phyloP scores from a whole-genome alignment of 1,140 invertebrate genomes.

The Polypedilum vanderplanki region DNA sequence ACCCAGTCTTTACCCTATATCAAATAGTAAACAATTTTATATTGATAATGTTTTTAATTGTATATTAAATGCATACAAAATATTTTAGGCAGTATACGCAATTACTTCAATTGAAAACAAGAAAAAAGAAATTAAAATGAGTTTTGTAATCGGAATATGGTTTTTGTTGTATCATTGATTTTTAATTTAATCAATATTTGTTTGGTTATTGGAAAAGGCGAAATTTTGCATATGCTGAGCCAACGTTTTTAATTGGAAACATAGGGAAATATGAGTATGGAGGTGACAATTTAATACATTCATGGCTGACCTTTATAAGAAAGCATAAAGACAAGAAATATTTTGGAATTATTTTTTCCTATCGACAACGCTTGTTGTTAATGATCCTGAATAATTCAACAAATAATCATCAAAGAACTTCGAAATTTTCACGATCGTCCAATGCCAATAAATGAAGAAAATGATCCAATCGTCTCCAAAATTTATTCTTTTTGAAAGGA shows the following conservation, averaged over 20 bases:
- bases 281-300: background rate
- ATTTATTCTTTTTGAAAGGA: constrained; percentile 48
- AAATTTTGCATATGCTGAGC: background rate
- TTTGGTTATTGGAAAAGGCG: background rate
- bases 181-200: background rate
- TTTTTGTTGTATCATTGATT: too few relatives aligned
- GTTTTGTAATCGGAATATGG: too few relatives aligned
- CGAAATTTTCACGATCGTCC: constrained; percentile 48
- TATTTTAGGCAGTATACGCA: too few relatives aligned
- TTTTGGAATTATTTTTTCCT: background rate
- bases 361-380: background rate
- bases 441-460: constrained; percentile 43
- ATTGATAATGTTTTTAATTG: too few relatives aligned
- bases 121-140: too few relatives aligned
- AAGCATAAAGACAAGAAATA: background rate
- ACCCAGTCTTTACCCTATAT: too few relatives aligned
- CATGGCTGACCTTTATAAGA: background rate
- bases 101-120: too few relatives aligned
- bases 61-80: too few relatives aligned
- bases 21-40: too few relatives aligned
- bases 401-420: constrained; percentile 56
- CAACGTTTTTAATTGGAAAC: background rate
- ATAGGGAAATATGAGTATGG: background rate
- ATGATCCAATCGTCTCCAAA: constrained; percentile 47
- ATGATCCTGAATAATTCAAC: constrained; percentile 36